A percentile compares a stretch with the other conserved stretches of the same genome.
These are phyloP conservation scores for Enteromius treurensis DNA, from an alignment of 2,797 vertebrate species.

Conservation along the genomic window DNA sequence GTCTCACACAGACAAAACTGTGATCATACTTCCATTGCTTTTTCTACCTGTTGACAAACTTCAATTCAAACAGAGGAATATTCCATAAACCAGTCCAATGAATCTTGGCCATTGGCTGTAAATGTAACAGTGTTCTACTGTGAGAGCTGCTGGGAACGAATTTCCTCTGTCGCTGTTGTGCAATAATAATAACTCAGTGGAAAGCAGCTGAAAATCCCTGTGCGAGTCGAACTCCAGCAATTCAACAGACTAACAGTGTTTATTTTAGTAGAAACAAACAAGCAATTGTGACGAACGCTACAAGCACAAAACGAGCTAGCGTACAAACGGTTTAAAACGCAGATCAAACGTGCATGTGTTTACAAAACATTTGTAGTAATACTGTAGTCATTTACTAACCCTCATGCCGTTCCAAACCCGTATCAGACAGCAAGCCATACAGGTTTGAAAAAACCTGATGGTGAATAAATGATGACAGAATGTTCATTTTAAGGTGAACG, in stretches of 20 bases:
- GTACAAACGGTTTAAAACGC: neutral
- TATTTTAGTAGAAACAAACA: slow-evolving; percentile 1
- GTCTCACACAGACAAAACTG: neutral
- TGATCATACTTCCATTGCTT: neutral
- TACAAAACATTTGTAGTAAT: neutral
- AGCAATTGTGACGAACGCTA: neutral
- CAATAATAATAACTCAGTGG: slow-evolving; percentile 36
- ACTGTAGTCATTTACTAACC: neutral
- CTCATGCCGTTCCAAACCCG: neutral
- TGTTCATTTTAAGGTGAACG: neutral
- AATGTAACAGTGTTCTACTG: slow-evolving; percentile 37
- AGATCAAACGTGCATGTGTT: neutral
- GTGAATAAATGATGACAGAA: neutral
- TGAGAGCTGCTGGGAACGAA: slow-evolving; percentile 17
- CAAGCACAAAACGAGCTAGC: neutral
- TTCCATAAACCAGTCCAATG: neutral
- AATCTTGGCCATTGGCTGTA: slow-evolving; percentile 11
- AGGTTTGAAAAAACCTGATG: neutral
- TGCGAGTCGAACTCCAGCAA: slow-evolving; percentile 19
- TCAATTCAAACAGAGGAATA: neutral
- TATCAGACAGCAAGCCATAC: neutral
- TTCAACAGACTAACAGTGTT: slow-evolving; percentile 12
- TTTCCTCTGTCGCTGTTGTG: slow-evolving; percentile 32
- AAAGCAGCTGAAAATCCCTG: slow-evolving; percentile 19
- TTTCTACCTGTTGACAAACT: slow-evolving; percentile 11